A percentile compares a stretch with the other conserved stretches of the same genome.
Evolutionary conservation across 2,888 invertebrate genomes (phyloP).

Genomic region (Andrena marginata): DNA sequence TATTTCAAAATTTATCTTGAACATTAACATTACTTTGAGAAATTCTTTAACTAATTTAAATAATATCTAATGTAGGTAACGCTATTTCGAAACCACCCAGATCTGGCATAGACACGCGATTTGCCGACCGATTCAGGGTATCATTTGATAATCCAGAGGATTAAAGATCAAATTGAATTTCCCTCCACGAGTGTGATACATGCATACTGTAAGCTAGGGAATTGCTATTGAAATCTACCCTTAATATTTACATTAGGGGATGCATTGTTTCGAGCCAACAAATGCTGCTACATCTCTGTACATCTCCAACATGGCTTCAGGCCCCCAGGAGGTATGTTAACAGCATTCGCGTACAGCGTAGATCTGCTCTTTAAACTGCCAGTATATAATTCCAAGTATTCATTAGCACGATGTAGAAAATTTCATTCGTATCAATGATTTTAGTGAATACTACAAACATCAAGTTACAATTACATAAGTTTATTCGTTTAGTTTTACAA

Average conservation of each 20-base stretch:
- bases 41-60: too few relatives aligned
- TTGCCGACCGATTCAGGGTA: not conserved
- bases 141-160: not conserved
- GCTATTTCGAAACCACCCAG: too few relatives aligned
- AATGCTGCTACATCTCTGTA: not conserved
- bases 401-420: not conserved
- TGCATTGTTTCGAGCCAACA: not conserved
- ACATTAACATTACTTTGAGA: too few relatives aligned
- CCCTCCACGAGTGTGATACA: not conserved
- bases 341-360: not conserved
- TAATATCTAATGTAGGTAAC: too few relatives aligned
- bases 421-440: too few relatives aligned
- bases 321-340: not conserved
- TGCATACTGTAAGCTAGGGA: not conserved
- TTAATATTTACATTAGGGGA: not conserved
- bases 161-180: conserved; percentile 2
- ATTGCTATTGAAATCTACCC: not conserved
- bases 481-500: too few relatives aligned
- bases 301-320: not conserved
- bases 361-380: not conserved
- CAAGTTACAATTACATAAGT: too few relatives aligned
- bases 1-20: too few relatives aligned
- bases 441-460: too few relatives aligned
- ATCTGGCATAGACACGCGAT: not conserved
- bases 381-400: not conserved